Evolutionary conservation across 2,888 invertebrate species (phyloP), one percentile per base, ranked within the genome.

Genomic region (Protonemura montana): DNA sequence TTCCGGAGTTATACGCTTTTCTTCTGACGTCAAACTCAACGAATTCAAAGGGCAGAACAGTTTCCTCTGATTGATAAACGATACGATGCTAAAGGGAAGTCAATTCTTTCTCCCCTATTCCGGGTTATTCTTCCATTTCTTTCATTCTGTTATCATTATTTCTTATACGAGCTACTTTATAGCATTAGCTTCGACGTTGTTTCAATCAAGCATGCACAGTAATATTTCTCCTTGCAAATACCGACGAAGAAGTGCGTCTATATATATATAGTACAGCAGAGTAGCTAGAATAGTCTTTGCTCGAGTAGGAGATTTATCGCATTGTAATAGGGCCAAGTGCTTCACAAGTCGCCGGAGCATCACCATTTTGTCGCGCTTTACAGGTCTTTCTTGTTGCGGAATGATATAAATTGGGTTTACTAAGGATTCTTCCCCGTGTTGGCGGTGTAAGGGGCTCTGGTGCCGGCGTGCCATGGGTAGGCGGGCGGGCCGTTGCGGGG

Each of bases 301-400:
- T 89, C 88, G 89, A 90, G 89, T 90, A n/a, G n/a, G n/a, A 92
- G 93, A 93, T 93, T 93, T 93, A 93, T 93, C 91, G 93, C 92
- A 91, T 92, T 92, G 93, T 93, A 93, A 93, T 93, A 92, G 93
- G 93, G 93, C 93, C 93, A 93, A 93, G 93, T 93, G 93, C 92
- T 93, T 93, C 93, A 92, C 93, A 92, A 93, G 93, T 93, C 93
- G 92, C 92, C 93, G 91, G 91, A 91, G 92, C 92, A 93, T 93
- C 93, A 93, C 92, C 92, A 92, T 92, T 92, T 93, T 93, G 92
- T 92, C 92, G 92, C n/a, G n/a, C 92, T 91, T 82, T 86, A 89
- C 90, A 90, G 90, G 90, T 90, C 90, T 90, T 90, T 90, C 91
- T 91, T 91, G 91, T 91, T 90, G 90, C 90, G 90, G 89, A 90